These are phyloP conservation scores for Mormyrus iriodes DNA, from an alignment of 2,113 vertebrate species.

Conservation along the genomic window DNA sequence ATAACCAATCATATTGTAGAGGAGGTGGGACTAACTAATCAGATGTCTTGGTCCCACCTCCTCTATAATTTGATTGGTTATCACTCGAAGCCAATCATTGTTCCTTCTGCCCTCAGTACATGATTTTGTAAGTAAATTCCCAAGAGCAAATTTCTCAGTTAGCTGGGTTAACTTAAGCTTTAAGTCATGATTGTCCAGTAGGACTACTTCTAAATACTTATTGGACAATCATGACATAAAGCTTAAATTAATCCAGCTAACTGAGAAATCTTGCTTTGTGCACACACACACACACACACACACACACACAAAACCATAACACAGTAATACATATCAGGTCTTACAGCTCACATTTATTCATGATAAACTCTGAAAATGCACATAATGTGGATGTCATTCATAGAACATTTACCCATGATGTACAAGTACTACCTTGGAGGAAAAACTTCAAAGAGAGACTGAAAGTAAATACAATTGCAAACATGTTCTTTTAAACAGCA, in stretches of 20 bases:
- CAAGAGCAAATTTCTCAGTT: too few relatives aligned
- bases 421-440: slow-evolving; percentile 1
- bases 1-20: too few relatives aligned
- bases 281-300: neutral
- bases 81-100: too few relatives aligned
- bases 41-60: too few relatives aligned
- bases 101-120: too few relatives aligned
- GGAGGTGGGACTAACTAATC: too few relatives aligned
- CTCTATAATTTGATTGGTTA: too few relatives aligned
- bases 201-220: neutral
- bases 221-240: neutral
- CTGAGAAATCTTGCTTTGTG: neutral
- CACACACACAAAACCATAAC: too few relatives aligned
- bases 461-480: neutral
- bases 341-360: slow-evolving; percentile 23
- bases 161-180: too few relatives aligned
- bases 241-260: neutral
- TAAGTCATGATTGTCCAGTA: neutral
- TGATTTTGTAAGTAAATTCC: too few relatives aligned
- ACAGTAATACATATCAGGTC: neutral
- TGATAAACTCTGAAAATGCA: slow-evolving; percentile 11
- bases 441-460: neutral
- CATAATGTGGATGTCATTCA: neutral
- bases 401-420: neutral
- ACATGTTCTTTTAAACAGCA: neutral